Conservation (phyloP, 2,888 invertebrate genomes). For the Zaprionus obscuricornis region DNA sequence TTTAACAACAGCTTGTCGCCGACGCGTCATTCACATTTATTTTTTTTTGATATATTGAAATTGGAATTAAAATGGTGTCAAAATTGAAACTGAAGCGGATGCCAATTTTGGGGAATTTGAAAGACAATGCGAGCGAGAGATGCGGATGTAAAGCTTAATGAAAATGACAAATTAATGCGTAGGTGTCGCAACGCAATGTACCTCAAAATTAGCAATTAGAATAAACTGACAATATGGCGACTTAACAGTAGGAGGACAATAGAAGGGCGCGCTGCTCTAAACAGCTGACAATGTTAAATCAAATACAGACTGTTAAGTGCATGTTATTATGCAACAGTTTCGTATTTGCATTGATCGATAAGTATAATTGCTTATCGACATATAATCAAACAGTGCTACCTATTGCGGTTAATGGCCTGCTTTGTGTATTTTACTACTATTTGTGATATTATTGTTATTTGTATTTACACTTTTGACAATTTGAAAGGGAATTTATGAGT, state of each 20-base stretch:
- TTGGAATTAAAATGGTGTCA: constrained; percentile 63
- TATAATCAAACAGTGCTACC: too few species aligned
- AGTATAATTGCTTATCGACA: constrained; percentile 22
- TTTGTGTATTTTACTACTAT: background rate
- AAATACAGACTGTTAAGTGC: background rate
- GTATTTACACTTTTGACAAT: constrained; percentile 12
- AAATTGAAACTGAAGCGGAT: constrained; percentile 75
- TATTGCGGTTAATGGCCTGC: constrained; percentile 34
- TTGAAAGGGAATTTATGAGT: constrained; percentile 40
- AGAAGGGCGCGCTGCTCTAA: background rate
- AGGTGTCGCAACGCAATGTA: constrained; percentile 35
- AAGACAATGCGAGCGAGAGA: constrained; percentile 41
- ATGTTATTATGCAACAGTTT: background rate
- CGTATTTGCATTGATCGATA: constrained; percentile 11
- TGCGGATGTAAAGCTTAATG: constrained; percentile 63
- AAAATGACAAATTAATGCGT: constrained; percentile 24
- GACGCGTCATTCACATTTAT: constrained; percentile 31
- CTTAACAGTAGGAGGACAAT: background rate
- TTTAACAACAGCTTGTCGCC: constrained; percentile 43
- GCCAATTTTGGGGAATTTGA: constrained; percentile 57
- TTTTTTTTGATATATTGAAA: constrained; percentile 44
- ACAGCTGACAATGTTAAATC: constrained; percentile 9
- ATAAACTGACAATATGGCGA: constrained; percentile 24
- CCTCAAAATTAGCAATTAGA: constrained; percentile 37
- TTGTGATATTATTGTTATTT: too few species aligned